phyloP scores from a whole-genome alignment of 1,140 invertebrate genomes.

The Leptopilina boulardi region DNA sequence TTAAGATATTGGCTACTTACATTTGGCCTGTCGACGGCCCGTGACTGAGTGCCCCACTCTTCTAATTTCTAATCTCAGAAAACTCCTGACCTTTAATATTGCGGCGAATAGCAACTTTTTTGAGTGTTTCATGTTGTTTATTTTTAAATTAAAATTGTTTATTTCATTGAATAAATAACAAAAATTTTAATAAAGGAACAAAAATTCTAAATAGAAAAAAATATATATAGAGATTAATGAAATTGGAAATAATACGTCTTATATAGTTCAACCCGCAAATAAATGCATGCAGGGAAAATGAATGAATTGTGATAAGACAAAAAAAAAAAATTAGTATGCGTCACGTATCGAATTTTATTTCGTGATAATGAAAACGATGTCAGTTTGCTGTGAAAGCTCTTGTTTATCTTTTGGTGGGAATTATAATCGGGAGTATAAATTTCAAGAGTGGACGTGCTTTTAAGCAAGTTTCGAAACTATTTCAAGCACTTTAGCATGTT shows the following conservation, averaged over 20 bases:
- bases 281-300: no score
- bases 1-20: slow-evolving; percentile 53
- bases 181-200: no score
- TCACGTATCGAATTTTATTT: background rate
- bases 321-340: background rate
- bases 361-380: background rate
- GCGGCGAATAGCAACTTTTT: background rate
- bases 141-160: background rate
- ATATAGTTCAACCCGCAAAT: no score
- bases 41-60: slow-evolving; percentile 52
- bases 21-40: slow-evolving; percentile 44
- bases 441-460: slow-evolving; percentile 9
- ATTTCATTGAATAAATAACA: no score
- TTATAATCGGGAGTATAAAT: slow-evolving; percentile 16
- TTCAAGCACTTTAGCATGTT: background rate
- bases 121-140: background rate
- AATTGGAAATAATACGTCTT: no score
- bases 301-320: background rate
- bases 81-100: background rate
- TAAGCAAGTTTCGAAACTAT: slow-evolving; percentile 20
- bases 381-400: background rate
- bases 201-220: no score
- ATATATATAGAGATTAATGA: no score
- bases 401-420: background rate
- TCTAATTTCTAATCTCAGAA: slow-evolving; percentile 19